Percentiles rank a stretch among this genome's conserved stretches.
Evolutionary conservation across 1,140 invertebrate species (phyloP).

Genomic region (Drosophila varians): DNA sequence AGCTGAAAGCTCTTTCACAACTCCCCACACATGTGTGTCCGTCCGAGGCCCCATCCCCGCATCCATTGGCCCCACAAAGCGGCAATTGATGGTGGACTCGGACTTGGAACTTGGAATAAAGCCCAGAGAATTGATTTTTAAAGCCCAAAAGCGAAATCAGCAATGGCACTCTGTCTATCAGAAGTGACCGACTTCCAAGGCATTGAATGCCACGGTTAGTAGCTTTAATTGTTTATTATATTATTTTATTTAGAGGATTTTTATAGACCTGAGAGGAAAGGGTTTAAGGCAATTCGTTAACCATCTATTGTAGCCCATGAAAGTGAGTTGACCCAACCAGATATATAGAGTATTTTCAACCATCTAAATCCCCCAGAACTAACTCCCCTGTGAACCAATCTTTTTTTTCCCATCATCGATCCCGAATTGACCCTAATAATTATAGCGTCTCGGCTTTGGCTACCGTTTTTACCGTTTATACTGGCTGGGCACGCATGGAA

Average conservation of each 20-base stretch:
- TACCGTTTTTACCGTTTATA: conserved; percentile 70
- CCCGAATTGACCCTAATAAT: conserved; percentile 33
- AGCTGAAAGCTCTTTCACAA: conserved; percentile 50
- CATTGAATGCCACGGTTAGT: conserved; percentile 7
- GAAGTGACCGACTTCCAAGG: conserved; percentile 33
- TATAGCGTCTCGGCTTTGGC: conserved; percentile 62
- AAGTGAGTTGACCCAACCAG: not conserved
- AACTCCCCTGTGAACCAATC: not conserved
- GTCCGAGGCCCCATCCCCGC: not conserved
- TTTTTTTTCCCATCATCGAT: conserved; percentile 24
- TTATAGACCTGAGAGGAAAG: too few relatives aligned
- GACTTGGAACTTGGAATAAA: not conserved
- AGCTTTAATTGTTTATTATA: conserved; percentile 5
- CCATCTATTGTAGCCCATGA: not conserved
- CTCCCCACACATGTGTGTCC: conserved; percentile 17
- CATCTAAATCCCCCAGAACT: not conserved
- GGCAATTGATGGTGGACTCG: conserved; percentile 44
- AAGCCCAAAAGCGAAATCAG: conserved; percentile 44
- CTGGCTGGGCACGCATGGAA: conserved; percentile 72
- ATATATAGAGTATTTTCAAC: not conserved
- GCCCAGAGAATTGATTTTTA: not conserved
- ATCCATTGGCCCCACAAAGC: conserved; percentile 30
- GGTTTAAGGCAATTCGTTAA: too few relatives aligned
- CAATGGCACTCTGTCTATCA: conserved; percentile 34
- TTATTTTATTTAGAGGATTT: not conserved